A percentile compares a stretch with the other conserved stretches of the same genome.
Conservation (phyloP, 2,113 vertebrate species). For the Globicephala melas region DNA sequence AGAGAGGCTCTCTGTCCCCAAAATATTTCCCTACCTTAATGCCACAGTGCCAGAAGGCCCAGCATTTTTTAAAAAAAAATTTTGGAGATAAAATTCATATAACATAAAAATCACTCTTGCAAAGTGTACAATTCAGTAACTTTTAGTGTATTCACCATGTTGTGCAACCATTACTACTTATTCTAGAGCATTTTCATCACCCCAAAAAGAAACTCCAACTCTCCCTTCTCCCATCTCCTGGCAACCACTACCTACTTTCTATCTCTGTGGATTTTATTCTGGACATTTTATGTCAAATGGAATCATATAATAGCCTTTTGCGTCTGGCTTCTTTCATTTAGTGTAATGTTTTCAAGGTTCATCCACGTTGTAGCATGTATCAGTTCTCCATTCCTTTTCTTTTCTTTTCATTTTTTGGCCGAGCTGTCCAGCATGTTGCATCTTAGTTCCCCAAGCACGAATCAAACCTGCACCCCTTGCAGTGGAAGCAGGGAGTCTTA, state of each 20-base stretch:
- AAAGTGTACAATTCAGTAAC: not conserved
- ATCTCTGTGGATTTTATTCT: not conserved
- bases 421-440: no score
- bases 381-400: not conserved
- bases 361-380: rapidly evolving
- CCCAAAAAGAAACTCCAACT: not conserved
- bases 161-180: not conserved
- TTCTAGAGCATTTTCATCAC: not conserved
- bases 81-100: not conserved
- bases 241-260: not conserved
- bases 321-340: not conserved
- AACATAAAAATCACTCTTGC: not conserved
- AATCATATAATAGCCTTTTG: not conserved
- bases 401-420: no score
- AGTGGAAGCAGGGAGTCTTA: no score
- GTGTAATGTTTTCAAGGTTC: not conserved
- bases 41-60: not conserved
- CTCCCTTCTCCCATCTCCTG: not conserved
- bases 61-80: not conserved
- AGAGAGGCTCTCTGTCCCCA: not conserved
- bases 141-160: not conserved
- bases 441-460: no score
- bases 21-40: not conserved
- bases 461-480: no score
- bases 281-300: not conserved